Percentiles rank a stretch among this genome's conserved stretches.
Conservation (phyloP, 2,888 invertebrate species). For the Chymomyza amoena region DNA sequence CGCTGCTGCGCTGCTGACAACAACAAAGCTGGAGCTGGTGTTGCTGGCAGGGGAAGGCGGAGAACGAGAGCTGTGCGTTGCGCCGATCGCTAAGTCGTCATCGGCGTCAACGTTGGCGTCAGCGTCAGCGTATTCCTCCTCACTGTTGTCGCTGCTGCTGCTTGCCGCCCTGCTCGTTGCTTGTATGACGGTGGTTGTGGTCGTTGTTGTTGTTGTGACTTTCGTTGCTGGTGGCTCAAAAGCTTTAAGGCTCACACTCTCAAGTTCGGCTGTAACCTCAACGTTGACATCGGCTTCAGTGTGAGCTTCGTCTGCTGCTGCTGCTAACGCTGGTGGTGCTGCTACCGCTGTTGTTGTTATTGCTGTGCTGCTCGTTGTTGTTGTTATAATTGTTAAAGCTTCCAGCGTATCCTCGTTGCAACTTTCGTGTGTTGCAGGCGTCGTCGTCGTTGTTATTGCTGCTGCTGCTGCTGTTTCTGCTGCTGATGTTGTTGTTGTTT, state of each 20-base stretch:
- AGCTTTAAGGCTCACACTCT: neutral
- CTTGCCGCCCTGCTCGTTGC: neutral
- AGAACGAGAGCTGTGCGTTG: slow-evolving; percentile 17
- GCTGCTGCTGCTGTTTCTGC: slow-evolving; percentile 12
- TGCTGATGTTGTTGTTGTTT: slow-evolving; percentile 15
- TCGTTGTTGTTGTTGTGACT: neutral
- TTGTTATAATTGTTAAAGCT: slow-evolving; percentile 61
- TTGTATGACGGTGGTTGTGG: neutral
- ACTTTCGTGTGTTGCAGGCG: slow-evolving; percentile 18
- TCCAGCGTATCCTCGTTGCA: slow-evolving; percentile 45
- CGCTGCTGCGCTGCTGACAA: neutral
- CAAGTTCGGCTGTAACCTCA: no score
- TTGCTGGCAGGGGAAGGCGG: slow-evolving; percentile 11
- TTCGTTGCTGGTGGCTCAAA: neutral
- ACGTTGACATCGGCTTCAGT: neutral
- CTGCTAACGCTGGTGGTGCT: neutral
- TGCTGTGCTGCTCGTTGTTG: slow-evolving; percentile 4
- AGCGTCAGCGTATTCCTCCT: slow-evolving; percentile 22
- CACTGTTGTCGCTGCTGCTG: slow-evolving; percentile 12
- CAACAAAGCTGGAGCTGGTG: slow-evolving; percentile 9
- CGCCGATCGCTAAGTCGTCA: neutral
- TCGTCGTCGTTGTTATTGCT: slow-evolving; percentile 24
- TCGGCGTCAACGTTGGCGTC: slow-evolving; percentile 15
- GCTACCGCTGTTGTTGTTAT: slow-evolving; percentile 44
- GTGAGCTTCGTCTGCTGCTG: neutral